phyloP scores from a whole-genome alignment of 1,140 invertebrate species.

The Anoplolepis gracilipes region DNA sequence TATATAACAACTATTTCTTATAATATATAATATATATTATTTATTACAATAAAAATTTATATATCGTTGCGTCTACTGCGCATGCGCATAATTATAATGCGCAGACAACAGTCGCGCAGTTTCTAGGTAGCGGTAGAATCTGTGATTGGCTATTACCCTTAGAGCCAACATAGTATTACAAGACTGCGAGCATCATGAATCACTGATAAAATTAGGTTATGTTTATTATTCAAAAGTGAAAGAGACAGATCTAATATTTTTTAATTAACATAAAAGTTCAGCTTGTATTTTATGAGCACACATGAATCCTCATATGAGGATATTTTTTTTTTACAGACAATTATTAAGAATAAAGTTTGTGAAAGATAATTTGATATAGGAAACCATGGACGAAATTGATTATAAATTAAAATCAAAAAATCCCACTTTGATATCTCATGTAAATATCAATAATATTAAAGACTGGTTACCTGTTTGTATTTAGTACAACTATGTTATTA shows the following conservation, averaged over 20 bases:
- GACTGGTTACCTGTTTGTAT: neutral
- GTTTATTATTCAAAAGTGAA: neutral
- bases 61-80: too few relatives aligned
- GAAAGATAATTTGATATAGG: neutral
- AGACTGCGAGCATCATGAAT: neutral
- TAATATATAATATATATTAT: too few relatives aligned
- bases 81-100: too few relatives aligned
- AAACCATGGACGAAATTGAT: conserved; percentile 78
- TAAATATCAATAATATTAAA: conserved; percentile 66
- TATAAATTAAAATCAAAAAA: conserved; percentile 78
- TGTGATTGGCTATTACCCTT: too few relatives aligned
- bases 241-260: neutral
- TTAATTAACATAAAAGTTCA: neutral
- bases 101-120: too few relatives aligned
- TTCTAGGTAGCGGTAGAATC: too few relatives aligned
- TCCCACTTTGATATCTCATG: conserved; percentile 79
- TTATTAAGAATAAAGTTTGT: neutral
- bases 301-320: neutral
- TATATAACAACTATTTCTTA: too few relatives aligned
- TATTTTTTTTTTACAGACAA: neutral
- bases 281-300: neutral
- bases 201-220: neutral
- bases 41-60: too few relatives aligned
- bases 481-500: neutral
- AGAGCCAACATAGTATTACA: too few relatives aligned